Evolutionary conservation across 2,797 vertebrate species (phyloP), one percentile per base, ranked within the genome.

Genomic region (Chloroceryle amazona): DNA sequence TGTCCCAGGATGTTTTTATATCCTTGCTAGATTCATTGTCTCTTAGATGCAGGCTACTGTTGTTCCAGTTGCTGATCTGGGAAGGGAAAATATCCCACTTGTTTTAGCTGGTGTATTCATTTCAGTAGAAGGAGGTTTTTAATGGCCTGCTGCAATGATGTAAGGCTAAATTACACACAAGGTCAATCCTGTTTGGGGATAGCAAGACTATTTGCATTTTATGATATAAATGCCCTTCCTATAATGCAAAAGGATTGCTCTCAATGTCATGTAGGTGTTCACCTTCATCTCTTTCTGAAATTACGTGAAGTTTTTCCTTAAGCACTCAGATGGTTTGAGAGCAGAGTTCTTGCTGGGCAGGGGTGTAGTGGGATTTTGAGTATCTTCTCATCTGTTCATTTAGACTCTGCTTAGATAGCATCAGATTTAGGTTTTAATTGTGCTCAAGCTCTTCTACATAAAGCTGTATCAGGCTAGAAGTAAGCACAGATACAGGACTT

Each of bases 131-230:
- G 33, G 31, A n/a, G 57, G 22, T 68, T 91, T 89, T 68, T 63
- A n/a, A 51, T 42, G 41, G 66, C 28, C 25, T 88, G 4, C 62
- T 88, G 25, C 58, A 42, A 10, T 71, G 65, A 61, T 2, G 3
- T 73, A 41, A 49, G 42, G 44, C 22, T 80, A 8, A 88, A 89
- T 67, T 76, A 23, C 47, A 74, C 26, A 21, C 61, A 84, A 86
- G 76, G 73, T 94, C 70, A 81, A 2, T 90, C 39, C 62, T 84
- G 35, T 66, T 93, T 3, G 1, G 86, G 87, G 73, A 13, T 47
- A 65, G 47, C 39, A 70, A 37, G 58, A 21, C 25, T 78, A 37
- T 90, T 93, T 84, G 44, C 81, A 67, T 93, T 96, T 94, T 89
- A 70, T 91, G 76, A n/a, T 41, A 31, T 28, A 70, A 85, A 33